Base-by-base conservation (phyloP, 2,113 vertebrate genomes). In the Elaphurus davidianus region DNA sequence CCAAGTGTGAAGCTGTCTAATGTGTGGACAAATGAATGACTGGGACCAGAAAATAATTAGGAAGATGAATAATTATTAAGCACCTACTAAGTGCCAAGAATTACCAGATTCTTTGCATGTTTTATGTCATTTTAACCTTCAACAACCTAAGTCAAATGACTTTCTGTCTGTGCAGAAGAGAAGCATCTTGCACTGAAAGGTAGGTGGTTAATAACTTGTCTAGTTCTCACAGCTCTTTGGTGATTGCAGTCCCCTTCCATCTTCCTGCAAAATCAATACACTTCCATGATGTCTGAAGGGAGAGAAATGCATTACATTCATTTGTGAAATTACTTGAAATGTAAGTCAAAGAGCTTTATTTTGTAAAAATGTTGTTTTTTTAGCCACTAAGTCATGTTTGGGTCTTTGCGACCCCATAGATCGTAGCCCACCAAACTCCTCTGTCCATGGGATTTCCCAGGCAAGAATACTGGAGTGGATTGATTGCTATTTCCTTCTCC, bases 301-400 rank as follows among this genome's bases (percentile, higher is more conserved):
- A 96, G 30, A 95, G 7, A 94, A 76, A 81, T 36, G 27, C 23
- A 60, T 57, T 74, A 47, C 47, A 36, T 78, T 93, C 86, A 55
- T 59, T 81, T 91, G 19, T 43, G 60, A 60, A 96, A 62, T 86
- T 84, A 52, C 12, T 96, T 83, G 33, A 84, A 91, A 54, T 62
- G 10, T 79, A 95, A 76, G 50, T 40, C 43, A 47, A 82, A 87
- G 45, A 74, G 27, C 6, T 93, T 90, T 94, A 57, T 88, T 96
- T 93, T 76, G 19, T 62, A 45, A 92, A 89, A 85, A 82, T 57
- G n/a, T n/a, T n/a, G n/a, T 36, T 67, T 27, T 21, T 76, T 76
- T 27, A 27, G 40, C 71, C 23, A 15, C 21, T 43, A 76, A 43
- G 71, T 76, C 71, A 76, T 3, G 12, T 43, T 43, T 23, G 6